Conservation (phyloP, 2,888 invertebrate genomes). For the Peribatodes rhomboidaria region DNA sequence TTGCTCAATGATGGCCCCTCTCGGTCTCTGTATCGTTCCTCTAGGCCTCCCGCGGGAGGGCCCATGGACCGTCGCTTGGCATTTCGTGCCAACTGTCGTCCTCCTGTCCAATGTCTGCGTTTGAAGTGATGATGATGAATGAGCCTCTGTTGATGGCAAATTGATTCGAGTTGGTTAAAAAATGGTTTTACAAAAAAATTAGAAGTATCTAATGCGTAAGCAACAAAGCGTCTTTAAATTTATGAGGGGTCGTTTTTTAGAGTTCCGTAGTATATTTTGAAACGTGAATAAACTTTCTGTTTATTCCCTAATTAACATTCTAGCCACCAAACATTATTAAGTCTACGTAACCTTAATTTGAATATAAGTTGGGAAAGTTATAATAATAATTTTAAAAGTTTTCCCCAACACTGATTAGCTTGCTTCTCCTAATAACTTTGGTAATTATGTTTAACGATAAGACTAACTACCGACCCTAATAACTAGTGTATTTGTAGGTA, state of each 20-base stretch:
- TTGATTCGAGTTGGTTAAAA: background rate
- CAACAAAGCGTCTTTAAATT: slow-evolving; percentile 26
- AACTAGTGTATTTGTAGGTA: slow-evolving; percentile 1
- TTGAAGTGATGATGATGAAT: slow-evolving; percentile 80
- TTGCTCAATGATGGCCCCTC: slow-evolving; percentile 77
- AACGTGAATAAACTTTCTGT: background rate
- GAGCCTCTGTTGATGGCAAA: slow-evolving; percentile 69
- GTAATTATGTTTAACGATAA: slow-evolving; percentile 12
- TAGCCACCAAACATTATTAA: slow-evolving; percentile 10
- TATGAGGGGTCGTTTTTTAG: background rate
- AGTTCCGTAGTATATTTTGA: background rate
- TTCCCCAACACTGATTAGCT: slow-evolving; percentile 3
- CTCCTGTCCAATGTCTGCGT: slow-evolving; percentile 80
- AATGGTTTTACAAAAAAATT: background rate
- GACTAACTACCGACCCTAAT: slow-evolving; percentile 14
- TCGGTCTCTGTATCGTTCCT: slow-evolving; percentile 70
- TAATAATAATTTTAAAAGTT: slow-evolving; percentile 19
- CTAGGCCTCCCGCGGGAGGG: slow-evolving; percentile 68
- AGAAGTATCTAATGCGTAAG: slow-evolving; percentile 7
- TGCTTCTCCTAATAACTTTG: slow-evolving; percentile 14
- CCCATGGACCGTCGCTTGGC: slow-evolving; percentile 78
- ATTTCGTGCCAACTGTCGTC: slow-evolving; percentile 68
- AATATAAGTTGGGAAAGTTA: slow-evolving; percentile 14
- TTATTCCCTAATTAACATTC: background rate
- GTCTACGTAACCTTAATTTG: slow-evolving; percentile 4